These are phyloP conservation scores for Drepanosiphum platanoidis DNA, from an alignment of 2,888 invertebrate species.

Conservation along the genomic window DNA sequence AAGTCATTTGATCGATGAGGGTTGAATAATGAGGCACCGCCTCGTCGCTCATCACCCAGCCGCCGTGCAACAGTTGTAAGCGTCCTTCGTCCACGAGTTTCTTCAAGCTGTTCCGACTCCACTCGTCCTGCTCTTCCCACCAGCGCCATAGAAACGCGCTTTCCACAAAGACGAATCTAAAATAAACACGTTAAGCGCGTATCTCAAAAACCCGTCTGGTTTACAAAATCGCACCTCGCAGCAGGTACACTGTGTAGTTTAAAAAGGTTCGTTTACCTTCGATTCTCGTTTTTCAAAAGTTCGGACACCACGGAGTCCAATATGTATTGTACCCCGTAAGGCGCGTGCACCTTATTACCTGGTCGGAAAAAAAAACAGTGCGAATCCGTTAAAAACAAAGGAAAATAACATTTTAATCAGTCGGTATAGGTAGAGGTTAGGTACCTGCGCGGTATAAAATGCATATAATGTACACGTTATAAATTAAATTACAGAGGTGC, in stretches of 20 bases:
- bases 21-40: slow-evolving; percentile 67
- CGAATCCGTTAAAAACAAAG: neutral
- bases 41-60: slow-evolving; percentile 68
- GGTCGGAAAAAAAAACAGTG: slow-evolving; percentile 62
- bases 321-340: slow-evolving; percentile 70
- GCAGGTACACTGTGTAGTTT: no score
- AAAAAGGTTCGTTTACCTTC: slow-evolving; percentile 67
- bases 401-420: neutral
- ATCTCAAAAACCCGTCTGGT: neutral
- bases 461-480: neutral
- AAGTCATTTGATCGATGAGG: slow-evolving; percentile 67
- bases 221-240: neutral
- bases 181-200: neutral
- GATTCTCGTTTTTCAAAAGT: slow-evolving; percentile 67
- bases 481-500: neutral
- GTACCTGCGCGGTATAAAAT: neutral
- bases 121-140: slow-evolving; percentile 69
- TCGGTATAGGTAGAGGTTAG: neutral
- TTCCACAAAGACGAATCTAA: slow-evolving; percentile 70
- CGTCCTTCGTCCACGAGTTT: slow-evolving; percentile 67
- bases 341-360: slow-evolving; percentile 65
- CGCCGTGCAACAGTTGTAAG: slow-evolving; percentile 66
- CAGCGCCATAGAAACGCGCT: slow-evolving; percentile 70
- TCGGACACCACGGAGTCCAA: slow-evolving; percentile 69
- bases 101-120: slow-evolving; percentile 67